phyloP scores from a whole-genome alignment of 2,797 vertebrate species.

The Allochrocebus solatus region DNA sequence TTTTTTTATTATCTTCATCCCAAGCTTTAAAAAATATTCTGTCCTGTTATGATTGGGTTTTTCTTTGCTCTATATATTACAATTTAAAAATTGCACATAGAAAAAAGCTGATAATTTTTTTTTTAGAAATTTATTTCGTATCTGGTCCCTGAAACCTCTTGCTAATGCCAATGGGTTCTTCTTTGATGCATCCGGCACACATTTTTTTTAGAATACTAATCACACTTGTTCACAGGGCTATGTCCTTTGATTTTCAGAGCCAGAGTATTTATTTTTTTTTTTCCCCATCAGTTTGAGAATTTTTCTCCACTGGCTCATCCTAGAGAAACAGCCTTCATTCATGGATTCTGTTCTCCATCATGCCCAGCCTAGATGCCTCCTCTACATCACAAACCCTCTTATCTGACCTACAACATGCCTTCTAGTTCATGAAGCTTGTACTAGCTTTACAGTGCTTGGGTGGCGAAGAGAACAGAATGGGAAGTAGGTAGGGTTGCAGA shows the following conservation, averaged over 20 bases:
- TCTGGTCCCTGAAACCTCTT: neutral
- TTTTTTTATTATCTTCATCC: neutral
- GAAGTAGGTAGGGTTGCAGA: neutral
- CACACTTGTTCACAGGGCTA: neutral
- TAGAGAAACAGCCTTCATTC: neutral
- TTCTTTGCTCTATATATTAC: conserved; percentile 46
- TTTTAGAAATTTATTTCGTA: conserved; percentile 33
- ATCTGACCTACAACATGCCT: neutral
- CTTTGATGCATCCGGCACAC: neutral
- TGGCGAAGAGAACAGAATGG: neutral
- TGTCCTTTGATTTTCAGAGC: conserved; percentile 15
- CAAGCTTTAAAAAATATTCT: conserved; percentile 44
- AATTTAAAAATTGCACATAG: neutral
- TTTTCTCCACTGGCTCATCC: neutral
- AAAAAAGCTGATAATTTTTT: neutral
- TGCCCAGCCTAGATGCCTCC: neutral
- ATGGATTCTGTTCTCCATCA: neutral
- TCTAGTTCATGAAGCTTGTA: neutral
- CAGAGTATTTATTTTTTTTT: neutral
- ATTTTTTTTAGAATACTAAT: conserved; percentile 16
- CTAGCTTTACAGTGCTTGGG: no score
- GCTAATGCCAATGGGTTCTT: neutral
- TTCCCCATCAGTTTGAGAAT: neutral
- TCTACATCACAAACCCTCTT: neutral
- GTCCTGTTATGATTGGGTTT: conserved; percentile 16